Percentiles rank a stretch among this genome's conserved stretches.
Evolutionary conservation across 1,140 invertebrate species (phyloP).

Genomic region (Drosophila trapezifrons): DNA sequence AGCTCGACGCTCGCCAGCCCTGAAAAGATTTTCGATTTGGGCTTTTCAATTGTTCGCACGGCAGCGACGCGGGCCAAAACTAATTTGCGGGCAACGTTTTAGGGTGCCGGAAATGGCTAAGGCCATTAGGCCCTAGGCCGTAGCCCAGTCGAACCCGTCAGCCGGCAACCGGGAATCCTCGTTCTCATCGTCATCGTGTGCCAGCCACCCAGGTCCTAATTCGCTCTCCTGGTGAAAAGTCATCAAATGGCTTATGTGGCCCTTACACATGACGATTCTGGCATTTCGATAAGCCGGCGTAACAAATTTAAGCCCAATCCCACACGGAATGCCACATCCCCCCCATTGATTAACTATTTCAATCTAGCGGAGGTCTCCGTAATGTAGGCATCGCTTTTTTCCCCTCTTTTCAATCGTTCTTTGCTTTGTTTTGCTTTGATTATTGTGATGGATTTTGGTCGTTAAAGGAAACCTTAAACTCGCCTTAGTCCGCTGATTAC

Average conservation of each 20-base stretch:
- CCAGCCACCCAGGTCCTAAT: constrained; percentile 17
- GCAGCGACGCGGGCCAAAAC: constrained; percentile 66
- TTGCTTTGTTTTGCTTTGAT: constrained; percentile 47
- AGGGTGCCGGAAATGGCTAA: constrained; percentile 76
- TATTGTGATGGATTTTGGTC: constrained; percentile 75
- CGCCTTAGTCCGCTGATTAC: constrained; percentile 7
- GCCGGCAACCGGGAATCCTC: constrained; percentile 15
- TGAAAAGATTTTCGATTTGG: constrained; percentile 81
- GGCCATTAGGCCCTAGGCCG: constrained; percentile 64
- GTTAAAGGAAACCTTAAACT: constrained; percentile 54
- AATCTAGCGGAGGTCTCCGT: constrained; percentile 1
- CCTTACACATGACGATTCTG: constrained; percentile 73
- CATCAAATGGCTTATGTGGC: constrained; percentile 76
- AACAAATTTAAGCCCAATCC: constrained; percentile 71
- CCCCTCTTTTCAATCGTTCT: constrained; percentile 26
- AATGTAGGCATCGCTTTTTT: constrained; percentile 41
- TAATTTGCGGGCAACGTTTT: constrained; percentile 80
- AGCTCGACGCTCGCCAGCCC: constrained; percentile 22
- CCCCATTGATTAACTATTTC: constrained; percentile 76
- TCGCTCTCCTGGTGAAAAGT: constrained; percentile 42
- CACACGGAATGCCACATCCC: background rate
- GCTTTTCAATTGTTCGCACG: constrained; percentile 78
- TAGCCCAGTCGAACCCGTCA: constrained; percentile 9
- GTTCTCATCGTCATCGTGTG: constrained; percentile 3
- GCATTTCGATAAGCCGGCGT: constrained; percentile 73